Evolutionary conservation across 2,113 vertebrate genomes (phyloP), one percentile per base, ranked within the genome.

Genomic region (Orycteropus afer): DNA sequence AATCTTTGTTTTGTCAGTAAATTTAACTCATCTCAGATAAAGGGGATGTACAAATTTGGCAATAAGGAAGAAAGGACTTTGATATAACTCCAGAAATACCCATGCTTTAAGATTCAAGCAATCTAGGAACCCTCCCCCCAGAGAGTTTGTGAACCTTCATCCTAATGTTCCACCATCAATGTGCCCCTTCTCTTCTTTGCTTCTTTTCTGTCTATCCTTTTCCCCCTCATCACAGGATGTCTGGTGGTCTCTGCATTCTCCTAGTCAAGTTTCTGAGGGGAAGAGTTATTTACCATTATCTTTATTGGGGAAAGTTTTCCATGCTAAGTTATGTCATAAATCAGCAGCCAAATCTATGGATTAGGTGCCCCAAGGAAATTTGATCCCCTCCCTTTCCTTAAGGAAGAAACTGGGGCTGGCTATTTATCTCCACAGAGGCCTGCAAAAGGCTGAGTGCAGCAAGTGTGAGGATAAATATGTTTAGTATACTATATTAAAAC

Each of bases 21-120:
- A 29, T 73, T 89, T 82, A 89, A 93, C 45, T 81, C 32, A 34
- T 85, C 65, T 93, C 51, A 93, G 47, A 67, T 65, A 83, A 73
- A 27, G 47, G 13, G 7, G 10, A 89, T 10, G 32, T 51, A 83
- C 20, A 47, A 15, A 27, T 57, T 59, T 85, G 63, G 78, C 15
- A 90, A 25, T 18, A 23, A 80, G 18, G 17, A 1, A 69, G 23
- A 82, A 73, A 77, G n/a, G 71, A 77, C 49, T 51, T 51, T 49
- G 29, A 34, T 34, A 49, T 29, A 49, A 90, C 23, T 32, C 49
- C 67, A 69, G 34, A 69, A 92, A 84, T 2, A 49, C 81, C 55
- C 25, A 79, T 2, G 13, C 29, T 83, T 65, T 37, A 42, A n/a
- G 27, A 69, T 34, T 55, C 20, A 69, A 69, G 49, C 37, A 18